A percentile compares a stretch with the other conserved stretches of the same genome.
Evolutionary conservation across 2,797 vertebrate species (phyloP).

Genomic region (Pseudotriccus pelzelni): DNA sequence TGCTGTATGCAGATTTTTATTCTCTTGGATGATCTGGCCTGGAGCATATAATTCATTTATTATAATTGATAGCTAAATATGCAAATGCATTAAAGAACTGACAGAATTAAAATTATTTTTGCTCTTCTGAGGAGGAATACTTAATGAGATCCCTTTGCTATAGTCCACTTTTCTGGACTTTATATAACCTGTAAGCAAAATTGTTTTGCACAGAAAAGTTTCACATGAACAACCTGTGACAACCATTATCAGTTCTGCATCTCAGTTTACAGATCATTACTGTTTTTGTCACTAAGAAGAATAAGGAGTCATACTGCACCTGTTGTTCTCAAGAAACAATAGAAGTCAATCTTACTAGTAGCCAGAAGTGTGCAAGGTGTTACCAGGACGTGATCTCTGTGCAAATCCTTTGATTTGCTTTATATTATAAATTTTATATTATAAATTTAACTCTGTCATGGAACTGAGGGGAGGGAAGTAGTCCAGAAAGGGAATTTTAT

Average conservation of each 20-base stretch:
- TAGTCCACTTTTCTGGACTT: neutral
- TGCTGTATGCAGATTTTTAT: neutral
- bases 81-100: neutral
- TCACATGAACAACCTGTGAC: neutral
- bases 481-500: neutral
- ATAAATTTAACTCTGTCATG: neutral
- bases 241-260: neutral
- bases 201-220: neutral
- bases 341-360: neutral
- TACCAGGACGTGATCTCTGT: neutral
- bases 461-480: neutral
- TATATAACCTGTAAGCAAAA: neutral
- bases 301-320: neutral
- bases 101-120: neutral
- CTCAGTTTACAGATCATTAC: neutral
- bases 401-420: neutral
- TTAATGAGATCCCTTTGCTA: neutral
- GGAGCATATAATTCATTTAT: neutral
- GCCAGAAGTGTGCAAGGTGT: neutral
- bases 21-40: neutral
- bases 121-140: neutral
- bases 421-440: neutral
- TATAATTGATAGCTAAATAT: slow-evolving; percentile 8
- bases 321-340: neutral
- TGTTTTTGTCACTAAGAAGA: neutral